Conservation (phyloP, 2,888 invertebrate species). For the Bellardia pandia region DNA sequence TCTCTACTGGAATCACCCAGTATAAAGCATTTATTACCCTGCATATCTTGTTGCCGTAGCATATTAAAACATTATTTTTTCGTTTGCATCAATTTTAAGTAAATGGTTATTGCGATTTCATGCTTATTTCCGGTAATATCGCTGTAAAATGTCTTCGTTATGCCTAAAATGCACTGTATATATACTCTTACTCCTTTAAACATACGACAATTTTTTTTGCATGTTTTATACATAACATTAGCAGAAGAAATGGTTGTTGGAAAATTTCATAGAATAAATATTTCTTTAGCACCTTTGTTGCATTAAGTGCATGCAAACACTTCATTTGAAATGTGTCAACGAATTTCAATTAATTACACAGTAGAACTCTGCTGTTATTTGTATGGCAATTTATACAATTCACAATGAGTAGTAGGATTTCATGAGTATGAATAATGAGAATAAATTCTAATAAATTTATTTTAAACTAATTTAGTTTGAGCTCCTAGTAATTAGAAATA, state of each 20-base stretch:
- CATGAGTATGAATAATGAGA: not conserved
- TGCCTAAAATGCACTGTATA: not conserved
- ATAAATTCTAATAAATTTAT: too few relatives aligned
- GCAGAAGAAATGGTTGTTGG: not conserved
- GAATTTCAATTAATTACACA: constrained; percentile 1
- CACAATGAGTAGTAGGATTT: not conserved
- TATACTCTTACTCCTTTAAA: not conserved
- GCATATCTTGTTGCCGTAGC: too few relatives aligned
- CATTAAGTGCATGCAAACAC: constrained; percentile 14
- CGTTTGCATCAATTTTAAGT: too few relatives aligned
- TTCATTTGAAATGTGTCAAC: constrained; percentile 16
- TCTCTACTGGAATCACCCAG: too few relatives aligned
- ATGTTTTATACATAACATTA: not conserved
- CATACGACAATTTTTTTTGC: not conserved
- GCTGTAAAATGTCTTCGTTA: not conserved
- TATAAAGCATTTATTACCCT: too few relatives aligned
- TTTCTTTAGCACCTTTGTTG: constrained; percentile 15
- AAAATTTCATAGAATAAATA: not conserved
- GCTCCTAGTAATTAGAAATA: too few relatives aligned
- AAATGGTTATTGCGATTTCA: too few relatives aligned
- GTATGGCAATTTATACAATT: not conserved
- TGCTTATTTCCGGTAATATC: too few relatives aligned
- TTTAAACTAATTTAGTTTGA: too few relatives aligned
- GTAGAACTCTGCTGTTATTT: not conserved
- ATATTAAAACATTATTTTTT: too few relatives aligned